A percentile compares a stretch with the other conserved stretches of the same genome.
Conservation (phyloP, 2,888 invertebrate species). For the Noctua comes region DNA sequence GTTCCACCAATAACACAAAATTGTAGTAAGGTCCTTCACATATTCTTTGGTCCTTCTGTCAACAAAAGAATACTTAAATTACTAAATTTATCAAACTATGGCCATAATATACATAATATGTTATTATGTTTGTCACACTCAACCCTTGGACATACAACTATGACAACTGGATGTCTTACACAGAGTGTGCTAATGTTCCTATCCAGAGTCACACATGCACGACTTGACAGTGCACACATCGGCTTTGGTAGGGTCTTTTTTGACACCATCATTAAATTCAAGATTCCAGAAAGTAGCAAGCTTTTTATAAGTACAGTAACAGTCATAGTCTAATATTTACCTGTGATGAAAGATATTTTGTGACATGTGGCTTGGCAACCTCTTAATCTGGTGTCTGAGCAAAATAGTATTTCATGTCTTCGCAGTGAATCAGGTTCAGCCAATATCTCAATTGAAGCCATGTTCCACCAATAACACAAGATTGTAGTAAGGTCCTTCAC, state of each 20-base stretch:
- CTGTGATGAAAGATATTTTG: not conserved
- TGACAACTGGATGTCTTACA: conserved; percentile 82
- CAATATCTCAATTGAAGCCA: not conserved
- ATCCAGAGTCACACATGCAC: conserved; percentile 87
- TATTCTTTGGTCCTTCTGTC: conserved; percentile 7
- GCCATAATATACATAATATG: not conserved
- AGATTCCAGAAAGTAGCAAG: not conserved
- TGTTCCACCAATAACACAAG: not conserved
- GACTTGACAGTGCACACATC: conserved; percentile 80
- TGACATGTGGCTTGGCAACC: not conserved
- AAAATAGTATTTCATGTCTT: not conserved
- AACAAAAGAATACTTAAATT: conserved; percentile 18
- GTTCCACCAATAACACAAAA: not conserved
- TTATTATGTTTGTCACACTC: conserved; percentile 73
- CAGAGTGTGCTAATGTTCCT: conserved; percentile 88
- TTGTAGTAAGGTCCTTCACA: not conserved
- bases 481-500: not conserved
- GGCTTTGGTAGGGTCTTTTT: conserved; percentile 88
- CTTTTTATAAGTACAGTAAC: not conserved
- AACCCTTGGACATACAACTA: conserved; percentile 74
- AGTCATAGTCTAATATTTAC: conserved; percentile 9
- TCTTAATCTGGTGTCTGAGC: not conserved
- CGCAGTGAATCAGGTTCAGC: not conserved
- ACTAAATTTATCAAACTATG: not conserved
- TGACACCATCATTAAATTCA: not conserved